phyloP scores from a whole-genome alignment of 2,797 vertebrate species.

The Streptopelia turtur region DNA sequence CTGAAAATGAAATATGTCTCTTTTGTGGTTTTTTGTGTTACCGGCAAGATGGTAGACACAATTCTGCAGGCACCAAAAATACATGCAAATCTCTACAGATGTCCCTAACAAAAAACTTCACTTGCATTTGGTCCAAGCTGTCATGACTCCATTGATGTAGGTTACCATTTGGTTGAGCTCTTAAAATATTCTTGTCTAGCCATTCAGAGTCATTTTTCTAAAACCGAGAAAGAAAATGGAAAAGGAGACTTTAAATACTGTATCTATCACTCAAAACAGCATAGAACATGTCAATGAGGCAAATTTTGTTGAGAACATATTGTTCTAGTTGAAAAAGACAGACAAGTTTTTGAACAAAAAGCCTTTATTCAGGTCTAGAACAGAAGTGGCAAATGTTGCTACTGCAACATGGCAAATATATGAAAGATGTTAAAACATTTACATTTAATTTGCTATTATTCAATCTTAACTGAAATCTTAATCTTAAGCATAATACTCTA shows the following conservation, averaged over 20 bases:
- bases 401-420: not conserved
- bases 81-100: constrained; percentile 20
- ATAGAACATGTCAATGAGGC: not conserved
- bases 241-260: not conserved
- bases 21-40: constrained; percentile 64
- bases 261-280: not conserved
- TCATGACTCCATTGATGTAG: constrained; percentile 31
- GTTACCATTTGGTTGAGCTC: constrained; percentile 23
- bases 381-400: not conserved
- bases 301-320: not conserved
- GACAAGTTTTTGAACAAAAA: not conserved
- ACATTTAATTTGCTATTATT: not conserved
- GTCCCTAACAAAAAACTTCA: constrained; percentile 7
- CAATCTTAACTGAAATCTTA: not conserved
- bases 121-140: constrained; percentile 35
- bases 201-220: constrained; percentile 1
- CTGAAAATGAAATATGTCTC: constrained; percentile 44
- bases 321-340: not conserved
- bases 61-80: constrained; percentile 48
- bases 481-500: not conserved
- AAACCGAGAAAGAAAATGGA: not conserved
- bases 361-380: not conserved
- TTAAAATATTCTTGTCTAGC: not conserved
- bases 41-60: not conserved
- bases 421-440: not conserved